Percentiles rank a stretch among this genome's conserved stretches.
These are phyloP conservation scores for Nebria salina DNA, from an alignment of 2,888 invertebrate species.

Conservation along the genomic window DNA sequence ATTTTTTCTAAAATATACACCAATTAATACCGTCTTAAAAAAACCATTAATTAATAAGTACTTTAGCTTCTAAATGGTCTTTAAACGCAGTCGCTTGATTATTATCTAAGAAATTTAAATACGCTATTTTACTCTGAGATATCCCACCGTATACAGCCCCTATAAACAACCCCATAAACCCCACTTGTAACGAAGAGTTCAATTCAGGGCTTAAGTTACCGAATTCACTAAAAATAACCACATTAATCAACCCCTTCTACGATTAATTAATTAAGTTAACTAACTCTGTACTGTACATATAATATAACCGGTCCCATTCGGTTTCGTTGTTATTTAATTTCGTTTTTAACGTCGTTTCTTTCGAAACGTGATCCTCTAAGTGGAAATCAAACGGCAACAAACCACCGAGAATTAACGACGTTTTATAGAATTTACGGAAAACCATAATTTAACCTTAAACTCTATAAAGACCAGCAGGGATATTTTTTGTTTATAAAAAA, in stretches of 20 bases:
- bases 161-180: slow-evolving; percentile 68
- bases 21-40: slow-evolving; percentile 31
- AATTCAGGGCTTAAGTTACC: slow-evolving; percentile 72
- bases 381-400: slow-evolving; percentile 29
- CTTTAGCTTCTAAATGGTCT: slow-evolving; percentile 75
- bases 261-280: background rate
- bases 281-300: slow-evolving; percentile 39
- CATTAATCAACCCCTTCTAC: no score
- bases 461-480: background rate
- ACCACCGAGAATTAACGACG: slow-evolving; percentile 3
- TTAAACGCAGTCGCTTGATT: slow-evolving; percentile 78
- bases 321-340: slow-evolving; percentile 13
- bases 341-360: slow-evolving; percentile 22
- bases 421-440: background rate
- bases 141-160: slow-evolving; percentile 76
- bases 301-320: slow-evolving; percentile 23
- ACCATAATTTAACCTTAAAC: background rate
- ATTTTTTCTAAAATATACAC: slow-evolving; percentile 67
- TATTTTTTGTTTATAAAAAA: background rate
- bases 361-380: slow-evolving; percentile 16
- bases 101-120: slow-evolving; percentile 74
- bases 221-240: slow-evolving; percentile 67
- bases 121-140: slow-evolving; percentile 68
- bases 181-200: slow-evolving; percentile 69
- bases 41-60: slow-evolving; percentile 54